Conservation (phyloP, 2,888 invertebrate species). For the Oeneis ivallda region DNA sequence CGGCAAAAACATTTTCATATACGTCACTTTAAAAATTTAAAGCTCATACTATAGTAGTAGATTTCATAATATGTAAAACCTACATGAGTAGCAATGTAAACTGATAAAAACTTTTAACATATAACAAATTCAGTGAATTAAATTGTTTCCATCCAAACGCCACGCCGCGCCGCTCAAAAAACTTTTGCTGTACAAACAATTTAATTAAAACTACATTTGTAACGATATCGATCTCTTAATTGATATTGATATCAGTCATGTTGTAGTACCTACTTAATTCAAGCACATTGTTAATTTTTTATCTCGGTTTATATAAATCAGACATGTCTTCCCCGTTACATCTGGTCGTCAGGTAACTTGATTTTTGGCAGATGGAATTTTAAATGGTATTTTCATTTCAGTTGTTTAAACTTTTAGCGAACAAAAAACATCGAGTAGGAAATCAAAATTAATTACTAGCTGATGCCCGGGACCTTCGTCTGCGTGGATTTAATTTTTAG, state of each 20-base stretch:
- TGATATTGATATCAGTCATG: constrained; percentile 13
- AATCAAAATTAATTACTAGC: not conserved
- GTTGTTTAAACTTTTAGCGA: no score
- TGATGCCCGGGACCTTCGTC: no score
- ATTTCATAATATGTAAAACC: no score
- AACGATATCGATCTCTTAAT: constrained; percentile 19
- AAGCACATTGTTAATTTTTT: constrained; percentile 9
- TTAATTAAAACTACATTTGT: constrained; percentile 17
- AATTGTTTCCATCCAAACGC: constrained; percentile 10
- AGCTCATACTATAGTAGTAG: no score
- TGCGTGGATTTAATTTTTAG: no score
- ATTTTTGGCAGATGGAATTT: constrained; percentile 1
- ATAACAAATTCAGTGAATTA: constrained; percentile 1
- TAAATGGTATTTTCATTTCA: constrained; percentile 5
- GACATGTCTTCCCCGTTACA: constrained; percentile 1
- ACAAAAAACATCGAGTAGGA: not conserved
- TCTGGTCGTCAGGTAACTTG: constrained; percentile 7
- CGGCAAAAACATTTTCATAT: no score
- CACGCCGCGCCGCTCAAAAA: constrained; percentile 4
- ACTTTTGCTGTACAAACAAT: constrained; percentile 11
- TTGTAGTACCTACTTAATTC: constrained; percentile 3
- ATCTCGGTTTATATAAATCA: constrained; percentile 13
- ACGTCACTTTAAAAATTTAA: no score
- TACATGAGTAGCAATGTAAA: not conserved
- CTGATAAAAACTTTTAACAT: not conserved